Percentiles rank a stretch among this genome's conserved stretches.
phyloP scores from a whole-genome alignment of 1,140 invertebrate genomes.

The Pentalonia nigronervosa region DNA sequence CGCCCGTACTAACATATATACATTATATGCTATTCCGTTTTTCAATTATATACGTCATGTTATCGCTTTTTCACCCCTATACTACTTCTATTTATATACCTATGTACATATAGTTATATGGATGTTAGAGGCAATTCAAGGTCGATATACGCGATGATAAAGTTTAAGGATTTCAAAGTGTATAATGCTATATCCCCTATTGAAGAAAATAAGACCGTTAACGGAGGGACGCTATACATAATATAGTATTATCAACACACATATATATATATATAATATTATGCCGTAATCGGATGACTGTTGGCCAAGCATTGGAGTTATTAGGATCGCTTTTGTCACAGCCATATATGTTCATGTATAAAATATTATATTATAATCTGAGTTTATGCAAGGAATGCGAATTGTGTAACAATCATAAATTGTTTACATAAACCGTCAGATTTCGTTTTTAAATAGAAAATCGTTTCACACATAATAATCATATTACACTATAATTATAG shows the following conservation, averaged over 20 bases:
- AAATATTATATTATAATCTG: not conserved
- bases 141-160: not conserved
- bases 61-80: slow-evolving; percentile 29
- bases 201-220: not conserved
- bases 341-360: not conserved
- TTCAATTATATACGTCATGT: slow-evolving; percentile 27
- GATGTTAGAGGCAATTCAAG: not conserved
- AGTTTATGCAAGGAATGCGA: not conserved
- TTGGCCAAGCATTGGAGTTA: not conserved
- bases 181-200: slow-evolving; percentile 27
- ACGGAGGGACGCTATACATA: not conserved
- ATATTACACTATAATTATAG: no score
- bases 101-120: not conserved
- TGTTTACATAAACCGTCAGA: not conserved
- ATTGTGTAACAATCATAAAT: not conserved
- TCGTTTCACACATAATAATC: not conserved
- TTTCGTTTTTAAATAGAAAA: not conserved
- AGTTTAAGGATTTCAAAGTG: slow-evolving; percentile 21
- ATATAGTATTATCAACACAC: not conserved
- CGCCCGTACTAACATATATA: not conserved
- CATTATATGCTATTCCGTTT: slow-evolving; percentile 20
- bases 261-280: not conserved
- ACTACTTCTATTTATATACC: not conserved
- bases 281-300: not conserved
- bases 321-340: not conserved